Percentiles rank a stretch among this genome's conserved stretches.
phyloP scores from a whole-genome alignment of 2,113 vertebrate species.

The Ploceus nigricollis region DNA sequence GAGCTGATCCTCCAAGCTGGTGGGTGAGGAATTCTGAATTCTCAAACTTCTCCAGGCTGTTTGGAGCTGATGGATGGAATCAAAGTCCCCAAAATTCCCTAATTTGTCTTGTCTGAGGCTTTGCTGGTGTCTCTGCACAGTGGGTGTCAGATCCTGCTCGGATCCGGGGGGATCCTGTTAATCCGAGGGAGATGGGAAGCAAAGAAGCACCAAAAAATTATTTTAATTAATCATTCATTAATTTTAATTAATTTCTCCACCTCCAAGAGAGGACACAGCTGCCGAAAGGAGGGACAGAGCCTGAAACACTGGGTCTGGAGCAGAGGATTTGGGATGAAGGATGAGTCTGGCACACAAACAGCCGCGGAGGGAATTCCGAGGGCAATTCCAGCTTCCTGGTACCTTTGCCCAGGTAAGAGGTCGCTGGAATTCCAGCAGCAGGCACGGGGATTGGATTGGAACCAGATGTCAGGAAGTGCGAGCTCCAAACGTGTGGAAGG shows the following conservation, averaged over 20 bases:
- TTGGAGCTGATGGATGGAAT: background rate
- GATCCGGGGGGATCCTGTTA: background rate
- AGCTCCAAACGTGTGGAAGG: slow-evolving; percentile 45
- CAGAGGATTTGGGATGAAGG: rapidly evolving
- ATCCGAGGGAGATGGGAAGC: background rate
- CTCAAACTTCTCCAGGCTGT: background rate
- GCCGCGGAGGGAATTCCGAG: background rate
- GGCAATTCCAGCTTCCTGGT: background rate
- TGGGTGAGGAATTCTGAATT: background rate
- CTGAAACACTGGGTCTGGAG: rapidly evolving
- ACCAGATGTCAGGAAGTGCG: slow-evolving; percentile 66
- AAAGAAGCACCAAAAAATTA: rapidly evolving
- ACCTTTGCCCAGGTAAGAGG: slow-evolving; percentile 62
- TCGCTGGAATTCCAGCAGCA: background rate
- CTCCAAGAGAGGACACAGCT: background rate
- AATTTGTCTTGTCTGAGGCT: background rate
- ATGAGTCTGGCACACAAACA: background rate
- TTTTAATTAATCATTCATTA: background rate
- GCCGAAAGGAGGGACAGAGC: background rate
- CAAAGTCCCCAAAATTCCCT: background rate
- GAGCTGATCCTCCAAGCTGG: background rate
- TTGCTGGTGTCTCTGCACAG: background rate
- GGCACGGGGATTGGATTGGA: slow-evolving; percentile 28
- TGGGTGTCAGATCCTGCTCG: rapidly evolving
- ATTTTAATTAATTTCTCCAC: background rate